Conservation (phyloP, 1,140 invertebrate genomes). For the Zaprionus gabonicus region DNA sequence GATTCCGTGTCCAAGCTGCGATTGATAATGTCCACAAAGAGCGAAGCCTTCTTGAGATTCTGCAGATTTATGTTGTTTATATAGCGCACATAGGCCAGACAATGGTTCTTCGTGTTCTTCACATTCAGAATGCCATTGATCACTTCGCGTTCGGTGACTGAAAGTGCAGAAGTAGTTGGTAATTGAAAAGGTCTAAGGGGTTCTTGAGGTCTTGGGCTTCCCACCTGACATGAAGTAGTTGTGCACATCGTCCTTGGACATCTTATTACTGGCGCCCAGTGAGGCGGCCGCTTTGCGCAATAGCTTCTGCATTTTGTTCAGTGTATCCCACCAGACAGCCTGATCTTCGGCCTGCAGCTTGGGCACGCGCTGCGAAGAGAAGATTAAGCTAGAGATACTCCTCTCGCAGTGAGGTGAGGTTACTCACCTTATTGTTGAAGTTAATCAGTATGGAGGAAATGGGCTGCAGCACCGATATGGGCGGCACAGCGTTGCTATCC, state of each 20-base stretch:
- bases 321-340: conserved; percentile 98
- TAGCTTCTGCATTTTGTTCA: conserved; percentile 97
- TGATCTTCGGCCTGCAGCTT: conserved; percentile 98
- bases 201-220: background rate
- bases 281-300: conserved; percentile 95
- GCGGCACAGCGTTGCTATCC: conserved; percentile 97
- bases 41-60: conserved; percentile 95
- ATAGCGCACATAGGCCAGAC: conserved; percentile 96
- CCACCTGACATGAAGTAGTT: conserved; percentile 99
- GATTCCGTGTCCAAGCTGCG: conserved; percentile 97
- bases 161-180: conserved; percentile 28
- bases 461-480: conserved; percentile 96
- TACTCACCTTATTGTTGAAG: conserved; percentile 97
- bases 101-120: conserved; percentile 97
- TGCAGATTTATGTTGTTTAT: conserved; percentile 99
- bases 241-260: conserved; percentile 97
- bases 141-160: conserved; percentile 98
- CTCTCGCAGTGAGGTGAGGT: background rate
- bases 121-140: conserved; percentile 97
- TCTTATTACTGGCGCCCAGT: conserved; percentile 92
- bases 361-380: conserved; percentile 90
- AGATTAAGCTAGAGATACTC: background rate
- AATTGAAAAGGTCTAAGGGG: background rate
- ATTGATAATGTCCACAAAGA: conserved; percentile 98
- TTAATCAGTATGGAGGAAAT: conserved; percentile 98